Evolutionary conservation across 2,113 vertebrate species (phyloP).

Genomic region (Butorides virescens): DNA sequence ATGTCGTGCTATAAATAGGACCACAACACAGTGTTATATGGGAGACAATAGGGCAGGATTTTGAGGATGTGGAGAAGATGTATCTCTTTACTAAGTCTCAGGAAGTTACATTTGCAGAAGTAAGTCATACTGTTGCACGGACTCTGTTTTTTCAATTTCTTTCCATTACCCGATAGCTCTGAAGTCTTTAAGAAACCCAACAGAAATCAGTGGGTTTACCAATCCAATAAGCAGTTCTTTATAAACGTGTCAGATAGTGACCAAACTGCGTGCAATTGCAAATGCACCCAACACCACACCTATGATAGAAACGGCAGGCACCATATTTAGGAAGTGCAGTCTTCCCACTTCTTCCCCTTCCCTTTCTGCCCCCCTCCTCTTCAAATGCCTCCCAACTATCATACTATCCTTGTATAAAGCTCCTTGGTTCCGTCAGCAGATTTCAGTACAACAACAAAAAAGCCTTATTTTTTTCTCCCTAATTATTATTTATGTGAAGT

Average conservation of each 20-base stretch:
- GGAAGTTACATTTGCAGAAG: not conserved
- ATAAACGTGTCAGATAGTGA: not conserved
- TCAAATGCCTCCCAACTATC: not conserved
- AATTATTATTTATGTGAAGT: not conserved
- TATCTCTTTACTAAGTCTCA: not conserved
- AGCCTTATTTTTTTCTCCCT: no score
- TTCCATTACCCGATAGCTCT: not conserved
- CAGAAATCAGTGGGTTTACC: not conserved
- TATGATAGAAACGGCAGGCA: not conserved
- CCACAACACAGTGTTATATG: not conserved
- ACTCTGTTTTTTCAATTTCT: not conserved
- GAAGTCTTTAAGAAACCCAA: not conserved
- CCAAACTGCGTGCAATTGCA: not conserved
- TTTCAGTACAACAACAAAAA: no score
- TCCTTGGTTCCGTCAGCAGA: not conserved
- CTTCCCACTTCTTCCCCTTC: constrained; percentile 6
- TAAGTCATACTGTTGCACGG: not conserved
- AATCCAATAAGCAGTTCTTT: not conserved
- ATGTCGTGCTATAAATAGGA: not conserved
- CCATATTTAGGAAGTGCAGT: constrained; percentile 3
- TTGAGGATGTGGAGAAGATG: not conserved
- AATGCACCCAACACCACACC: not conserved
- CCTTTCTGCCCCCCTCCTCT: not conserved
- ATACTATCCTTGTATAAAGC: not conserved
- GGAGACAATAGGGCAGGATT: not conserved